These are phyloP conservation scores for Brachypalpus laphriformis DNA, from an alignment of 2,888 invertebrate genomes.

Conservation along the genomic window DNA sequence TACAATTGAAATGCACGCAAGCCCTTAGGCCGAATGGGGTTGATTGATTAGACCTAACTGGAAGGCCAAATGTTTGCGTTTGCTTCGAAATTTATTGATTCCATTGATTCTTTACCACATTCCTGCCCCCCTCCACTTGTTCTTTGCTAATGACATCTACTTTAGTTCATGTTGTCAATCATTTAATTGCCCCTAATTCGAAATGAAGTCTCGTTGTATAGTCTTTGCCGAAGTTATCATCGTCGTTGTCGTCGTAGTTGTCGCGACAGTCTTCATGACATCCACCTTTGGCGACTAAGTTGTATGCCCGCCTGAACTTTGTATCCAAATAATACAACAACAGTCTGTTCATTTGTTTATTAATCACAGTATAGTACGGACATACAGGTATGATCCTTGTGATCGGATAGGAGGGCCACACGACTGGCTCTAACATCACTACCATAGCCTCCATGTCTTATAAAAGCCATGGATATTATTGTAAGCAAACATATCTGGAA, in stretches of 20 bases:
- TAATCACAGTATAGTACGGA: slow-evolving; percentile 31
- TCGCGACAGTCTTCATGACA: slow-evolving; percentile 8
- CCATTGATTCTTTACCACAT: slow-evolving; percentile 44
- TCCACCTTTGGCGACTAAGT: slow-evolving; percentile 40
- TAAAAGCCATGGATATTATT: slow-evolving; percentile 1
- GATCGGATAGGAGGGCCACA: neutral
- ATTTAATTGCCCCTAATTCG: slow-evolving; percentile 70
- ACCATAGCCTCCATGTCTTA: neutral
- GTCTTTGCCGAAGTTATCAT: slow-evolving; percentile 1
- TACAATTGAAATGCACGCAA: slow-evolving; percentile 68
- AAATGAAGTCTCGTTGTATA: slow-evolving; percentile 43
- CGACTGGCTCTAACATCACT: slow-evolving; percentile 5
- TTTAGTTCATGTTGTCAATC: slow-evolving; percentile 62
- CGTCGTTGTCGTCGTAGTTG: neutral
- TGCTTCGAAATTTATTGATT: slow-evolving; percentile 70
- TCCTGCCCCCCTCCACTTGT: neutral
- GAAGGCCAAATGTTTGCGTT: slow-evolving; percentile 57
- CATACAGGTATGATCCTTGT: slow-evolving; percentile 32
- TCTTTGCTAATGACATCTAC: slow-evolving; percentile 52
- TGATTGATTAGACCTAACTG: slow-evolving; percentile 71
- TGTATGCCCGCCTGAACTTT: slow-evolving; percentile 34
- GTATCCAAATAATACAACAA: slow-evolving; percentile 14
- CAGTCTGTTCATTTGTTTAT: slow-evolving; percentile 48
- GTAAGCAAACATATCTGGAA: slow-evolving; percentile 36
- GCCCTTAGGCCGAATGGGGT: slow-evolving; percentile 67